These are phyloP conservation scores for Agrochola lychnidis DNA, from an alignment of 2,888 invertebrate genomes.

Conservation along the genomic window DNA sequence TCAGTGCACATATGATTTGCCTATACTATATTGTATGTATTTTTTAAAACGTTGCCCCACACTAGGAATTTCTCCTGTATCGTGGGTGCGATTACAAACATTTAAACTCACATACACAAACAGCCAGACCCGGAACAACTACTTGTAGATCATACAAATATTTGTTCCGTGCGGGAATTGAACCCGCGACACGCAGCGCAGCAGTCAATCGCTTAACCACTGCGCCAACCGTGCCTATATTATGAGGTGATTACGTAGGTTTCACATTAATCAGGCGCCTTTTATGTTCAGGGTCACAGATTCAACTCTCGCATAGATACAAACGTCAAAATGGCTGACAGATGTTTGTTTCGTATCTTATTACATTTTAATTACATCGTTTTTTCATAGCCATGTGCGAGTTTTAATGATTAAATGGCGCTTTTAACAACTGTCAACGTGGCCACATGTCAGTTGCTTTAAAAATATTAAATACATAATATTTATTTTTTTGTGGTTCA, in stretches of 20 bases:
- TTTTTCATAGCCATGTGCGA: slow-evolving; percentile 32
- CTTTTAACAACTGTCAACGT: slow-evolving; percentile 28
- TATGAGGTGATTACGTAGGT: not conserved
- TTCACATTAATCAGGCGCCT: slow-evolving; percentile 12
- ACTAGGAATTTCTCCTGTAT: no score
- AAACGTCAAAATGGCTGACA: slow-evolving; percentile 1
- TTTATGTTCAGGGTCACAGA: slow-evolving; percentile 39
- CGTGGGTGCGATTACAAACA: no score
- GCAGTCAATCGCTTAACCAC: no score
- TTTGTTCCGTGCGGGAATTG: no score
- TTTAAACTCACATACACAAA: no score
- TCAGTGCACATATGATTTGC: no score
- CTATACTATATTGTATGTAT: no score
- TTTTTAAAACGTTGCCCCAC: no score
- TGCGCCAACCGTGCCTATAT: no score
- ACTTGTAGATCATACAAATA: no score
- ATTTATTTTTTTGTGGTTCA: not conserved
- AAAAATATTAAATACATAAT: not conserved
- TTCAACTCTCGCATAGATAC: slow-evolving; percentile 33
- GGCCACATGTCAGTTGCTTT: slow-evolving; percentile 6
- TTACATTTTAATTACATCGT: slow-evolving; percentile 22
- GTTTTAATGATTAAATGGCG: slow-evolving; percentile 27
- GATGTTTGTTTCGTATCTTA: slow-evolving; percentile 32
- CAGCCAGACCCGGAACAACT: no score
- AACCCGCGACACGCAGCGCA: no score